Evolutionary conservation across 1,140 invertebrate species (phyloP), one percentile per base, ranked within the genome.

Genomic region (Mizuhopecten yessoensis): DNA sequence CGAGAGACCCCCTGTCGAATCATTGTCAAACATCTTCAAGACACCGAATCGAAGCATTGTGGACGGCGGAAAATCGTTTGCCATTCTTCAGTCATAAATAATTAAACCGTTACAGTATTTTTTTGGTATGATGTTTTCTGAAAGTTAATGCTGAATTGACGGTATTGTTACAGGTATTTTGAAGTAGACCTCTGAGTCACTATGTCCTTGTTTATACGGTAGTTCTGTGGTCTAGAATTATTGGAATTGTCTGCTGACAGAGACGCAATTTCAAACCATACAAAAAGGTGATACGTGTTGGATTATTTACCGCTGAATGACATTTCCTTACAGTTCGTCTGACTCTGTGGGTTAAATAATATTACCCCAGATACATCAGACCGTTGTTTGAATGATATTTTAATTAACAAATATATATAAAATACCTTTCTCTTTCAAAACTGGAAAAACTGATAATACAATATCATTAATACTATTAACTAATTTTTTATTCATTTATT

Each of bases 91-190:
- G 57, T 75, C 57, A 75, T 9, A 75, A 17, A 29, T 75, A 75
- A 75, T 29, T 75, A 75, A 9, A 75, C 29, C n/a, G 57, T n/a
- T 75, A 75, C 57, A 29, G 57, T 75, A 75, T 75, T 29, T 75
- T n/a, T 75, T 29, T 13, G 57, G 57, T 29, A 29, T 29, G 23
- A 75, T 75, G 9, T 75, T 49, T 49, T 13, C 3, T n/a, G n/a
- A n/a, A 75, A 75, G n/a, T 29, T 75, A n/a, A 75, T 75, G 29
- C 57, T 29, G 57, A 75, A 75, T 75, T 75, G 57, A 29, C 57
- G 23, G 13, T 57, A 57, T 57, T 57, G 23, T 57, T 23, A 57
- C 45, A 57, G 57, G 57, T 75, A 29, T n/a, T 1, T 75, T 75
- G 57, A 75, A 75, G 57, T 17, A 75, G 57, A 29, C n/a, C 1